Evolutionary conservation across 2,797 vertebrate genomes (phyloP), one percentile per base, ranked within the genome.

Genomic region (Amazonetta brasiliensis): DNA sequence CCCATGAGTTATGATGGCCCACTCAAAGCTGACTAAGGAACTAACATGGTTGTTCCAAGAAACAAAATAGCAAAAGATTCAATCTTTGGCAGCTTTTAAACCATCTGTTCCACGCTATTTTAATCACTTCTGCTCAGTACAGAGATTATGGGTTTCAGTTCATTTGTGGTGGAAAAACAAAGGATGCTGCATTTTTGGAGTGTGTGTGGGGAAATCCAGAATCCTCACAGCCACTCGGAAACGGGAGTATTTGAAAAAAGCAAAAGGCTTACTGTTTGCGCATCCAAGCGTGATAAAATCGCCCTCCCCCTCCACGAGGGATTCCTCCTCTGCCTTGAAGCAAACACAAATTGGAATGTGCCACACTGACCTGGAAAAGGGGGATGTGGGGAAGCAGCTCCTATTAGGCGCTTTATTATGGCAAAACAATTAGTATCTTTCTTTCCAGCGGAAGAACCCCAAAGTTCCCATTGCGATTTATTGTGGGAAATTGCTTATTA

Each of bases 271-370:
- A 37, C 55, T 77, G 68, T 63, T 59, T 41, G 39, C 4, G 14
- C 0, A 3, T 30, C 50, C 2, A 7, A 94, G 60, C 0, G 0
- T 66, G 75, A 52, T 71, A 44, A 68, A 94, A 79, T 17, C 25
- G 94, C 95, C 96, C 96, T 97, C 97, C 94, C 95, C 88, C 95
- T 97, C 94, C 94, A 55, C 7, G 87, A 94, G 95, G 97, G 98
- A 98, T 98, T 98, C 98, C 98, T 97, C 96, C 90, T 79, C 96
- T 94, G 96, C 95, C 96, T 94, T 94, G 93, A 98, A 97, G 98
- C 98, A 96, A 97, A 97, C 97, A 92, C 75, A 74, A 98, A 98
- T 85, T 92, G 98, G 98, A 98, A 98, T 98, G 98, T 96, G 96
- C 98, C 89, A 97, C 90, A 96, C 91, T 96, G 97, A 98, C 97